Conservation (phyloP, 2,888 invertebrate species). For the Priocnemis perturbator region DNA sequence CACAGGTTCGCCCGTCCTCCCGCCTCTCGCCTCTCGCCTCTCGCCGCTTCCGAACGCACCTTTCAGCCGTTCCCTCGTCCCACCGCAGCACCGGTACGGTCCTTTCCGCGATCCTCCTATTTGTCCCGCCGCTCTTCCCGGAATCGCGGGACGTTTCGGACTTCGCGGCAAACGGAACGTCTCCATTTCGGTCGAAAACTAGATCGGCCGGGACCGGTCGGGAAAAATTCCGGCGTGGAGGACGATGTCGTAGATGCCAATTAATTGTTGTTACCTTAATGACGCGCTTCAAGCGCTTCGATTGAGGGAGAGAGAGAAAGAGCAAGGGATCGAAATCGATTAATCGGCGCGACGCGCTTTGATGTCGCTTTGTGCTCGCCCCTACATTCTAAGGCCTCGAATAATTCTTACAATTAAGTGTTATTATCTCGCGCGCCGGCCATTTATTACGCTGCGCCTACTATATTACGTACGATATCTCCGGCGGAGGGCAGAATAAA, state of each 20-base stretch:
- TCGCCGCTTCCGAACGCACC: constrained; percentile 22
- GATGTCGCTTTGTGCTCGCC: no score
- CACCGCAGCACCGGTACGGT: neutral
- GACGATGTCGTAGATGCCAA: no score
- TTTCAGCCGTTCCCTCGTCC: neutral
- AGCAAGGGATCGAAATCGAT: neutral
- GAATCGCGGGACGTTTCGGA: neutral
- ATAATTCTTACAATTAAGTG: no score
- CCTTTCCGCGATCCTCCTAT: neutral
- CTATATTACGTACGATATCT: no score
- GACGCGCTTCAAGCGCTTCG: neutral
- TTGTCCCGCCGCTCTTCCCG: neutral
- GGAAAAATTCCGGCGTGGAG: neutral
- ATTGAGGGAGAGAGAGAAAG: neutral
- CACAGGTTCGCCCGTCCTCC: no score
- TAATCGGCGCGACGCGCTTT: no score
- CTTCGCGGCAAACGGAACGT: constrained; percentile 3
- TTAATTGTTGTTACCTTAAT: neutral
- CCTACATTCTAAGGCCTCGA: no score
- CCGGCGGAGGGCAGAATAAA: no score
- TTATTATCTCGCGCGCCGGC: no score
- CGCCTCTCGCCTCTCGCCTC: neutral
- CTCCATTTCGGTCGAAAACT: neutral
- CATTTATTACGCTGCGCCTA: no score
- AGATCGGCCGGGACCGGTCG: neutral